Evolutionary conservation across 1,140 invertebrate species (phyloP), one percentile per base, ranked within the genome.

Genomic region (Drosophila kanapiae): DNA sequence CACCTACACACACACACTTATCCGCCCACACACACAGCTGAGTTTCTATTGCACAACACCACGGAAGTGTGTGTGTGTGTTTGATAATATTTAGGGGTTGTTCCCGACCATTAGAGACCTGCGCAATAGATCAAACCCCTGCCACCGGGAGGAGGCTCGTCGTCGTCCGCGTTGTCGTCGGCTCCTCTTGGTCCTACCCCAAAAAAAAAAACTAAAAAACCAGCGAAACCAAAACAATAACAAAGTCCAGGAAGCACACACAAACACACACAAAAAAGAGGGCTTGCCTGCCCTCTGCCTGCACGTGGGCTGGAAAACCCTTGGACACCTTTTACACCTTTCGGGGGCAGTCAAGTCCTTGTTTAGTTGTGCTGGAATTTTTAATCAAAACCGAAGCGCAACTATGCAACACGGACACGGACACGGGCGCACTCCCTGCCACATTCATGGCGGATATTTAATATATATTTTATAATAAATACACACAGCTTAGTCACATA

Each of bases 101-200:
- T 57, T 84, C 87, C 71, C 77, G 80, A 77, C 64, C 67, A 74
- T 87, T 87, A 88, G 84, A 90, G 77, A 84, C 84, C 81, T 88
- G 84, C 84, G 84, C 84, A 88, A 67, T 90, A 63, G 58, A 62
- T 78, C 38, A 60, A 51, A 56, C 62, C 61, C 37, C 56, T 51
- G 47, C 74, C 75, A 64, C 83, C 82, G 83, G 85, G 78, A 58
- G 51, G 35, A 48, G 72, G 63, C 54, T 70, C 58, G 67, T 61
- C 31, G 49, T n/a, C 48, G 47, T 29, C 48, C 29, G 49, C 48
- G 11, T 2, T 42, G 47, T 56, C 31, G 58, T 57, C 59, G 45
- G 65, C 58, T 78, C 23, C 75, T 58, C 35, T 67, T 69, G 78
- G 64, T 84, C 84, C 84, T 88, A 90, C 85, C 84, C 84, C 81